These are phyloP conservation scores for Clepsis dumicolana DNA, from an alignment of 2,888 invertebrate species.

Conservation along the genomic window DNA sequence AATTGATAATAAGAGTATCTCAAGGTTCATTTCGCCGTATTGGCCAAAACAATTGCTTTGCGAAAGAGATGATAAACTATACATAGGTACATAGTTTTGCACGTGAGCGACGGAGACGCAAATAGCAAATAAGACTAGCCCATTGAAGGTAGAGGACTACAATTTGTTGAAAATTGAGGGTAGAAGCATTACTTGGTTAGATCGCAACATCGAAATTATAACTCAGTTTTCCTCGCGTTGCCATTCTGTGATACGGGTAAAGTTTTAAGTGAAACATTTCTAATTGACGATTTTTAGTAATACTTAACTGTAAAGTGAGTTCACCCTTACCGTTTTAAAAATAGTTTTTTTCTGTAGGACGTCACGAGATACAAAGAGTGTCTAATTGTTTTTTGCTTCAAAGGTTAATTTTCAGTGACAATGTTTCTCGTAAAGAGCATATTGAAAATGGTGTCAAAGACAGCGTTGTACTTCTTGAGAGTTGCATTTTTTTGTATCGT, in stretches of 20 bases:
- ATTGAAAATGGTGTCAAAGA: background rate
- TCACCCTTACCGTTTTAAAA: background rate
- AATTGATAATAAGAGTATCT: too few relatives aligned
- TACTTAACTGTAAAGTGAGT: too few relatives aligned
- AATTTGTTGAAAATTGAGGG: background rate
- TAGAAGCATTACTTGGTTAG: background rate
- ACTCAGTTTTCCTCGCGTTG: background rate
- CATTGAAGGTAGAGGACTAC: too few relatives aligned
- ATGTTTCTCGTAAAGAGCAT: background rate
- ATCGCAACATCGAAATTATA: background rate
- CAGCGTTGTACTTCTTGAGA: background rate
- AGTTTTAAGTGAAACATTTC: background rate
- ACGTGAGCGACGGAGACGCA: too few relatives aligned
- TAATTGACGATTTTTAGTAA: too few relatives aligned
- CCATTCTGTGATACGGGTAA: background rate
- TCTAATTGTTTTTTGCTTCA: background rate
- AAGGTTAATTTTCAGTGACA: background rate
- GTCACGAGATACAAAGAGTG: too few relatives aligned
- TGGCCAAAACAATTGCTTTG: too few relatives aligned
- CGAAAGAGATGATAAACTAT: too few relatives aligned
- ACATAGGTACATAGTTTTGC: too few relatives aligned
- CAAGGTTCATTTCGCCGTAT: too few relatives aligned
- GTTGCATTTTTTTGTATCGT: background rate
- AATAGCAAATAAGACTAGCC: too few relatives aligned
- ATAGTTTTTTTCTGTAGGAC: background rate